Percentiles rank a stretch among this genome's conserved stretches.
Conservation (phyloP, 2,888 invertebrate genomes). For the Himalopsyche japonica region DNA sequence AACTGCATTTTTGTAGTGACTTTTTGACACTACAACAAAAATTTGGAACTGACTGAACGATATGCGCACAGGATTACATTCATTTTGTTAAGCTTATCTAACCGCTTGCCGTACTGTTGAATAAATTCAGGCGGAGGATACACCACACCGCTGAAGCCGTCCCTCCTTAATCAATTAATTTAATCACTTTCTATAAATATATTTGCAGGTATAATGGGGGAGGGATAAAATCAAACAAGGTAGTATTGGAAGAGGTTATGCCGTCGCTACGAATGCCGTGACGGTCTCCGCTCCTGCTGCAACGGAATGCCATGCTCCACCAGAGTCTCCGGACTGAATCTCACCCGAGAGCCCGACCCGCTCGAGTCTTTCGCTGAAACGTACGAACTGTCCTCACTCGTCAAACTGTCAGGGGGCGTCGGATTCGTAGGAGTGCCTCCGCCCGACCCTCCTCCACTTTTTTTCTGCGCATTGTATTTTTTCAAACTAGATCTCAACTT, state of each 20-base stretch:
- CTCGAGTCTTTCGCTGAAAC: slow-evolving; percentile 80
- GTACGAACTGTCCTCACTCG: slow-evolving; percentile 87
- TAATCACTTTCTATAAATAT: background rate
- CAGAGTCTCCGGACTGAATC: slow-evolving; percentile 77
- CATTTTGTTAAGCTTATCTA: background rate
- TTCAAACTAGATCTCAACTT: slow-evolving; percentile 80
- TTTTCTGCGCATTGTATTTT: slow-evolving; percentile 66
- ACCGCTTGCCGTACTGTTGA: background rate
- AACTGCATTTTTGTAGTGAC: background rate
- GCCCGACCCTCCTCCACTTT: slow-evolving; percentile 64
- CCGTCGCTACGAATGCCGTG: slow-evolving; percentile 54
- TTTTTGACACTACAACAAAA: background rate
- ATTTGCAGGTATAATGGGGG: background rate
- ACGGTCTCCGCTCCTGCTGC: slow-evolving; percentile 47
- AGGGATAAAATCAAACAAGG: slow-evolving; percentile 31
- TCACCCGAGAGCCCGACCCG: slow-evolving; percentile 72
- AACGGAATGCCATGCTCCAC: slow-evolving; percentile 51
- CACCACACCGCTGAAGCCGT: background rate
- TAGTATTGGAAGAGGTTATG: slow-evolving; percentile 37
- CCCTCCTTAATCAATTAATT: background rate
- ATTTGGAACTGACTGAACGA: background rate
- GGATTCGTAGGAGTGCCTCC: slow-evolving; percentile 79
- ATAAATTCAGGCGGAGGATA: background rate
- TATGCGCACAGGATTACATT: background rate
- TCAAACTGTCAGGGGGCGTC: slow-evolving; percentile 82